These are phyloP conservation scores for Zelostemma sp. DNA, from an alignment of 1,140 invertebrate species.

Conservation along the genomic window DNA sequence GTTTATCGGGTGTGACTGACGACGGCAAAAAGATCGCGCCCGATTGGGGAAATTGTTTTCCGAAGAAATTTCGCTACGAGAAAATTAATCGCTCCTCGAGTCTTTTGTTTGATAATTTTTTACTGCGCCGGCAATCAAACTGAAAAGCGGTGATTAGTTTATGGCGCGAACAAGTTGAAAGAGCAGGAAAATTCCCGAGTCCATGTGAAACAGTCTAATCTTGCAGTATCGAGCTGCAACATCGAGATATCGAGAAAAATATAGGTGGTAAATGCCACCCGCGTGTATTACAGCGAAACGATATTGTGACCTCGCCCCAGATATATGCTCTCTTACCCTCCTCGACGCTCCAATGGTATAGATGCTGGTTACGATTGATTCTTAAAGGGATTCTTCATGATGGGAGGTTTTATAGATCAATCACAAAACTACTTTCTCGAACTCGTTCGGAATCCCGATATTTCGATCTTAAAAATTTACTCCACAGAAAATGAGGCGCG, in stretches of 20 bases:
- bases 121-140: too few relatives aligned
- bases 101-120: too few relatives aligned
- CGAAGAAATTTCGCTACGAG: constrained; percentile 13
- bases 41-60: constrained; percentile 15
- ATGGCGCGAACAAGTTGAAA: neutral
- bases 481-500: constrained; percentile 3
- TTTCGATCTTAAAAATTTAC: constrained; percentile 4
- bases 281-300: constrained; percentile 29
- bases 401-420: constrained; percentile 29
- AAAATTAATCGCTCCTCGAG: constrained; percentile 1
- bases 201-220: constrained; percentile 18
- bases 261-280: constrained; percentile 19
- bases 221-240: constrained; percentile 25
- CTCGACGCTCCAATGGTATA: neutral
- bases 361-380: constrained; percentile 36
- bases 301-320: neutral
- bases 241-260: constrained; percentile 30
- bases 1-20: constrained; percentile 23
- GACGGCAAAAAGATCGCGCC: constrained; percentile 18
- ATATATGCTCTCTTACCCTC: neutral
- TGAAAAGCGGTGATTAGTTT: too few relatives aligned
- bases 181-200: constrained; percentile 19
- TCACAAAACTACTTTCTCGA: constrained; percentile 20
- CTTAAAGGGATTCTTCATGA: constrained; percentile 32
- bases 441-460: constrained; percentile 18